These are phyloP conservation scores for Cotesia chilonis DNA, from an alignment of 1,140 invertebrate genomes.

Conservation along the genomic window DNA sequence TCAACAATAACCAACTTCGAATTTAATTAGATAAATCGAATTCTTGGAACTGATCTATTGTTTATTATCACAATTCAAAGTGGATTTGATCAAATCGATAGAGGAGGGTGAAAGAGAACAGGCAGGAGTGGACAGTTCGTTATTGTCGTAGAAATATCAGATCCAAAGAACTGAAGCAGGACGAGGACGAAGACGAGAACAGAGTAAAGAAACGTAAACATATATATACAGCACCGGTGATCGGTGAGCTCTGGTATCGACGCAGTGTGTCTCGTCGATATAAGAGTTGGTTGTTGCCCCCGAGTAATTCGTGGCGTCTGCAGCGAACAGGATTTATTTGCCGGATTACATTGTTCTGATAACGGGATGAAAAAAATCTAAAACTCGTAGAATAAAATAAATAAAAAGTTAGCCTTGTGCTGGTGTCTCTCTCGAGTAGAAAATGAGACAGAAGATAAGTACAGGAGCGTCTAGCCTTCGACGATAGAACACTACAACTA, in stretches of 20 bases:
- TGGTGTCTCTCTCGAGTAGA: slow-evolving; percentile 11
- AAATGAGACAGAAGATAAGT: too few relatives aligned
- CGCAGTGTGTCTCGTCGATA: slow-evolving; percentile 35
- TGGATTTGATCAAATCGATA: neutral
- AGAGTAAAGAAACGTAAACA: too few relatives aligned
- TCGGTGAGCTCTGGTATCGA: slow-evolving; percentile 46
- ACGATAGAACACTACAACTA: too few relatives aligned
- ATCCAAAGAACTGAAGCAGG: slow-evolving; percentile 10
- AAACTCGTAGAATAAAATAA: slow-evolving; percentile 49
- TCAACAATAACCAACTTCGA: neutral
- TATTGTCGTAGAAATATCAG: slow-evolving; percentile 34
- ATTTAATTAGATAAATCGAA: too few relatives aligned
- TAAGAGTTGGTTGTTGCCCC: slow-evolving; percentile 20
- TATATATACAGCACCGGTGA: neutral
- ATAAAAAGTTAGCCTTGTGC: slow-evolving; percentile 24
- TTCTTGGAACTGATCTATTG: too few relatives aligned
- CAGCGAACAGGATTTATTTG: slow-evolving; percentile 54
- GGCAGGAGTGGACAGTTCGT: slow-evolving; percentile 29
- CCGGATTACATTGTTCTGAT: slow-evolving; percentile 51
- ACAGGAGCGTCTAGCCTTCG: slow-evolving; percentile 26
- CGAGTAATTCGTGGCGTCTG: slow-evolving; percentile 41
- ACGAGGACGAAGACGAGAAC: slow-evolving; percentile 9
- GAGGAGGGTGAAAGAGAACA: slow-evolving; percentile 8
- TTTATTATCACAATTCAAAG: neutral
- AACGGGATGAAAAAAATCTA: slow-evolving; percentile 40